phyloP scores from a whole-genome alignment of 2,888 invertebrate genomes.

The Polydrusus cervinus region DNA sequence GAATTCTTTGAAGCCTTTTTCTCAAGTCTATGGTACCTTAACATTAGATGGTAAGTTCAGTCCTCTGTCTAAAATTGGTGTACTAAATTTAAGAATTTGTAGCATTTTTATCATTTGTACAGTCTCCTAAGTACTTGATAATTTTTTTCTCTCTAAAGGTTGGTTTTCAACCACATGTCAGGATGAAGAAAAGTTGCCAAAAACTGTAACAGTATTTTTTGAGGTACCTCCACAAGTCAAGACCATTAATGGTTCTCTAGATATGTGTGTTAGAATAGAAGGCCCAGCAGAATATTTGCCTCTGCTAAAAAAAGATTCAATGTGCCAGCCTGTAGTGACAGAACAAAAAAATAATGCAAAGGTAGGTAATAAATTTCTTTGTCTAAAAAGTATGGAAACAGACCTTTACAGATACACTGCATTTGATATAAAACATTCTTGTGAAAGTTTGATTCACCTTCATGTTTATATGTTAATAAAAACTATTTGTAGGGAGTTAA shows the following conservation, averaged over 20 bases:
- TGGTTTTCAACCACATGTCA: slow-evolving; percentile 44
- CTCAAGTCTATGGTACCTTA: slow-evolving; percentile 37
- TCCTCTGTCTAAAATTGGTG: too few species aligned
- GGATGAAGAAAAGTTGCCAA: slow-evolving; percentile 26
- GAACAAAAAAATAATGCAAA: slow-evolving; percentile 17
- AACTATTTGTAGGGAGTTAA: slow-evolving; percentile 20
- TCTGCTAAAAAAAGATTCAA: slow-evolving; percentile 16
- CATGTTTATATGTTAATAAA: too few species aligned
- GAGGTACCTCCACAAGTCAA: slow-evolving; percentile 21
- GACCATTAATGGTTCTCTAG: slow-evolving; percentile 16
- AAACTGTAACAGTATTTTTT: slow-evolving; percentile 40
- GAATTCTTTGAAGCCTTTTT: slow-evolving; percentile 19
- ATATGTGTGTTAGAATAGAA: slow-evolving; percentile 46
- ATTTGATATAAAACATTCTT: too few species aligned
- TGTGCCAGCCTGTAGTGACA: slow-evolving; percentile 27
- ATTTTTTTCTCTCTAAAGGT: slow-evolving; percentile 15
- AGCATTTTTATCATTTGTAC: too few species aligned
- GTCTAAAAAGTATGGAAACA: too few species aligned
- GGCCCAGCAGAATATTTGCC: slow-evolving; percentile 48
- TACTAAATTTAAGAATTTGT: too few species aligned
- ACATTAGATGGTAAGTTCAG: slow-evolving; percentile 43
- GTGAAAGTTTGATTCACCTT: too few species aligned
- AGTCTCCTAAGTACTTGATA: not conserved
- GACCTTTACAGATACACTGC: too few species aligned
- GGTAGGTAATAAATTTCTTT: slow-evolving; percentile 20